phyloP scores from a whole-genome alignment of 2,113 vertebrate genomes.

The Andinoacara biseriatus region DNA sequence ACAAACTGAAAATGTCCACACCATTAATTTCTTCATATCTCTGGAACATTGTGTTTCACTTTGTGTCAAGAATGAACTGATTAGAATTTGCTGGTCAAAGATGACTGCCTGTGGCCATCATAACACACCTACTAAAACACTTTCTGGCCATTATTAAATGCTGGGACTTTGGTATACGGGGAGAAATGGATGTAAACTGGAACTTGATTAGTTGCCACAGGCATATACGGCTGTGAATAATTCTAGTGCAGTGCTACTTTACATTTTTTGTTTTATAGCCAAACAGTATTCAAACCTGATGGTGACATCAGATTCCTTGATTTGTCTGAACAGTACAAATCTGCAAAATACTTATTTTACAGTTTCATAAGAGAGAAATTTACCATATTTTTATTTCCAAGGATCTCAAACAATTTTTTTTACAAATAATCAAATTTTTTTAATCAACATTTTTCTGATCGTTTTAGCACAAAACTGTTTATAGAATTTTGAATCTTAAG shows the following conservation, averaged over 20 bases:
- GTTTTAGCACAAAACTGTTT: neutral
- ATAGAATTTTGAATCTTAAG: neutral
- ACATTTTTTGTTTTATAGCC: neutral
- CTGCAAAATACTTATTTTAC: neutral
- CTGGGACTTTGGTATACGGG: neutral
- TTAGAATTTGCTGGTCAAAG: neutral
- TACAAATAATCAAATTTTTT: neutral
- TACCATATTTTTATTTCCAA: neutral
- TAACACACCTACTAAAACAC: neutral
- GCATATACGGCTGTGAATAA: neutral
- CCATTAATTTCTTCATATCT: neutral
- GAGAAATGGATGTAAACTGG: neutral
- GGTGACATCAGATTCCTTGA: neutral
- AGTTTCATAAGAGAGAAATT: neutral
- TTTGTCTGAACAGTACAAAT: neutral
- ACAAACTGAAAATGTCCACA: neutral
- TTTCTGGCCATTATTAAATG: neutral
- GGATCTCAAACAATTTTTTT: neutral
- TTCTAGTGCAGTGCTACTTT: neutral
- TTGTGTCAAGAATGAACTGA: neutral
- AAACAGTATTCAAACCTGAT: too few species aligned
- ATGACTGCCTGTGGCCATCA: neutral
- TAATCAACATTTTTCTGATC: accelerated
- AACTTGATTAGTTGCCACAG: neutral
- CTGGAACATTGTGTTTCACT: neutral